phyloP scores from a whole-genome alignment of 37 sponge, comb jelly and placozoan genomes.

The Bolinopsis microptera region DNA sequence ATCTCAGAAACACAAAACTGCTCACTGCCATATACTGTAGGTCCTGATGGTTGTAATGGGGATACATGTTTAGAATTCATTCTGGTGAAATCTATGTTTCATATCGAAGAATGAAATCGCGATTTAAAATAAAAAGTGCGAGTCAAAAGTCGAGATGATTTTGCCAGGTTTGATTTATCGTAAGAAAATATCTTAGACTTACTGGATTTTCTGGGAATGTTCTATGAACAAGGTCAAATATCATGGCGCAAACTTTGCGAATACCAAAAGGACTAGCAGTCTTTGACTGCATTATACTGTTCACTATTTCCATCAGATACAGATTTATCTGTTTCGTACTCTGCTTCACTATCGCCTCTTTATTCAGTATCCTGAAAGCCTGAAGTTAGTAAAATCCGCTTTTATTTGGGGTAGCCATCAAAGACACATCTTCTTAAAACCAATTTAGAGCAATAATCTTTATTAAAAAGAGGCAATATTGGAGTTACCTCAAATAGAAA shows the following conservation, averaged over 20 bases:
- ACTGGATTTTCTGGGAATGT: constrained; percentile 8
- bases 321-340: constrained; percentile 13
- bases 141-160: too few relatives aligned
- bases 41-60: constrained; percentile 69
- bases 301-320: neutral
- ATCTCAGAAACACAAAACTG: constrained; percentile 89
- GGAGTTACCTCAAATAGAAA: too few relatives aligned
- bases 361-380: constrained; percentile 55
- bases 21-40: constrained; percentile 80
- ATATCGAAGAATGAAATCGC: too few relatives aligned
- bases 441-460: too few relatives aligned
- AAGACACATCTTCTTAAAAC: too few relatives aligned
- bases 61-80: neutral
- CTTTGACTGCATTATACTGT: constrained; percentile 3
- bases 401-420: too few relatives aligned
- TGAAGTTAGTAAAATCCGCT: too few relatives aligned
- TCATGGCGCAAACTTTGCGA: constrained; percentile 22
- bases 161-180: too few relatives aligned
- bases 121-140: too few relatives aligned
- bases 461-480: too few relatives aligned
- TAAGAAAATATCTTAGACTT: too few relatives aligned
- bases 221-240: neutral
- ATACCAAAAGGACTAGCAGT: constrained; percentile 36
- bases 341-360: constrained; percentile 27
- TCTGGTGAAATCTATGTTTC: too few relatives aligned